Evolutionary conservation across 2,113 vertebrate genomes (phyloP).

Genomic region (Trichomycterus rosablanca): DNA sequence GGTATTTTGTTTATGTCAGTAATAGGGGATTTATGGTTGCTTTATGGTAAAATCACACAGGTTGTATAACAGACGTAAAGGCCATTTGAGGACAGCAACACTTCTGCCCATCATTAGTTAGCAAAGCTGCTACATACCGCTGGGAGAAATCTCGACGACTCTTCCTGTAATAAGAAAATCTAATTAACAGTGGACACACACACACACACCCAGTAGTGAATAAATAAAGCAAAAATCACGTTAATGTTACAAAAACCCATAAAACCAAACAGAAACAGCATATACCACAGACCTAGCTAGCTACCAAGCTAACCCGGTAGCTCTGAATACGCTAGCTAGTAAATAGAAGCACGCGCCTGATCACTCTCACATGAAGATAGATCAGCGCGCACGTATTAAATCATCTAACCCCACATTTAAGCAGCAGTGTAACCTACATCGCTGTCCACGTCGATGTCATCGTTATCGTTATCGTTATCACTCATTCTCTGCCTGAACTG

Average conservation of each 20-base stretch:
- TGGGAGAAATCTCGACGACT: constrained; percentile 69
- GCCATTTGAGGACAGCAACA: no score
- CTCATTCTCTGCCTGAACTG: constrained; percentile 83
- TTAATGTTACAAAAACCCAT: background rate
- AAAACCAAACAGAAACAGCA: background rate
- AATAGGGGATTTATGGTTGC: no score
- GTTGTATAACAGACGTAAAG: no score
- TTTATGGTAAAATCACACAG: no score
- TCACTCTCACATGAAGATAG: background rate
- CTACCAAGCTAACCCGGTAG: constrained; percentile 8
- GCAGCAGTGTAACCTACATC: constrained; percentile 78
- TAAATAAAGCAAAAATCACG: constrained; percentile 39
- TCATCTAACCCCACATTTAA: background rate
- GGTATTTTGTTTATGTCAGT: no score
- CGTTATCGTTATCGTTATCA: constrained; percentile 98
- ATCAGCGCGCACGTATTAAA: background rate
- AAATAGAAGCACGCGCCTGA: background rate
- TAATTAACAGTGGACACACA: constrained; percentile 25
- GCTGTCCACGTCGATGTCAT: constrained; percentile 99
- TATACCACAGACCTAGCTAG: background rate
- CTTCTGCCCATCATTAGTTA: constrained; percentile 43
- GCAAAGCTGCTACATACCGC: constrained; percentile 68
- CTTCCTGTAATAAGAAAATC: constrained; percentile 69
- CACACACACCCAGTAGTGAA: constrained; percentile 51
- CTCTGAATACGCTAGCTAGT: background rate